Base-by-base conservation (phyloP, 2,888 invertebrate species). In the Meghimatium bilineatum region DNA sequence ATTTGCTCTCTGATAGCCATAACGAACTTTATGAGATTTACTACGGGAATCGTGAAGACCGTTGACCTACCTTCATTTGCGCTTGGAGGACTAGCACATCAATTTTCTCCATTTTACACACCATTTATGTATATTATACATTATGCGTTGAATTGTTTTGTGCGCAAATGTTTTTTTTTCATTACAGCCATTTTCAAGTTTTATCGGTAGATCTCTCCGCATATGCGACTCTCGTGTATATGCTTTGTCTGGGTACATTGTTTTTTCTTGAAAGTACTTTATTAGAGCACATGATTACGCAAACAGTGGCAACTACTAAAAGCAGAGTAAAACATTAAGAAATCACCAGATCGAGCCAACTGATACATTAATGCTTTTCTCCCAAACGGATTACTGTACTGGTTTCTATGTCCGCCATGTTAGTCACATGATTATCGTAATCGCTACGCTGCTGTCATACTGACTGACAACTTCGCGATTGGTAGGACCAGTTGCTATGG, bases 341-440 rank as follows among this genome's bases (percentile, higher is more conserved):
- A 77, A 52, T 14, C 26, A 32, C 60, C n/a, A 77, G 63, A 77
- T 77, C 77, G 60, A 14, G 26, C 34, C 5, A 17, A 2, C 67
- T 20, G 79, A 79, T 79, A 80, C 71, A 71, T 56, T 71, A 44
- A 67, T 5, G 23, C 34, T 32, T 71, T 34, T 36, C 56, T 34
- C 36, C 2, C 6, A 34, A 26, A 34, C 1, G 1, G 80, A 71
- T 80, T 44, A 56, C 34, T 36, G 34, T 80, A 56, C 23, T 26
- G 52, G 52, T 34, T 80, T 44, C 79, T n/a, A 14, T 44, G 5
- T 69, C 69, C 63, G 44, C 81, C 82, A 82, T 75, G 29, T 82
- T 82, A 34, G 82, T 82, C 82, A 76, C n/a, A 34, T 76, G 82
- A 82, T 82, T 82, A 82, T 82, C 76, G 76, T 82, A 74, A 82